phyloP scores from a whole-genome alignment of 1,140 invertebrate species.

The Andricus grossulariae region DNA sequence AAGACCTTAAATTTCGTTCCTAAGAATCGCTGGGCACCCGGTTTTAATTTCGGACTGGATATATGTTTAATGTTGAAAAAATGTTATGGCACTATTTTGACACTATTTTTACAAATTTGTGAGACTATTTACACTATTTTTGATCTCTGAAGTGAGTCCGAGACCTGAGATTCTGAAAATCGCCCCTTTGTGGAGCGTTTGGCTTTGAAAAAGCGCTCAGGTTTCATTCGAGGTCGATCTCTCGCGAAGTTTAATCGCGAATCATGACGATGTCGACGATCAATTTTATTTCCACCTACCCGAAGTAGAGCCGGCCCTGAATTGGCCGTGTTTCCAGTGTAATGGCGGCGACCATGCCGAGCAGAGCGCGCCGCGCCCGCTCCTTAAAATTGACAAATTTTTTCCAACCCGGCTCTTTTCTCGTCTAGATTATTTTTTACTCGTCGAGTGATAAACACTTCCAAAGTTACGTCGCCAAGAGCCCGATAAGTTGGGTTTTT shows the following conservation, averaged over 20 bases:
- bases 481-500: background rate
- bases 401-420: background rate
- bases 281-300: background rate
- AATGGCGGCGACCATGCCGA: slow-evolving; percentile 69
- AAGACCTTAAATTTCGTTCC: too few relatives aligned
- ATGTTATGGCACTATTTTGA: too few relatives aligned
- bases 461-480: background rate
- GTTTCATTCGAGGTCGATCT: slow-evolving; percentile 1
- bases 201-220: too few relatives aligned
- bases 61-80: too few relatives aligned
- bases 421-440: slow-evolving; percentile 33
- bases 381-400: slow-evolving; percentile 48
- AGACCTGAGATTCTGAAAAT: too few relatives aligned
- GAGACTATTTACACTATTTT: too few relatives aligned
- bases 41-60: too few relatives aligned
- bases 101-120: too few relatives aligned
- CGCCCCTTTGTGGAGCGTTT: too few relatives aligned
- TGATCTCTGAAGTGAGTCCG: too few relatives aligned
- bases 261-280: background rate
- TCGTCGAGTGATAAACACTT: background rate
- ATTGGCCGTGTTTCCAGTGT: slow-evolving; percentile 61
- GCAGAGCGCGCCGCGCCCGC: slow-evolving; percentile 66
- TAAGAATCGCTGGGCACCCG: too few relatives aligned
- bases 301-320: slow-evolving; percentile 56
- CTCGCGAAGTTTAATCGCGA: background rate